Evolutionary conservation across 53 echinoderm and acorn worm genomes (phyloP).

Genomic region (Mesocentrotus franciscanus): DNA sequence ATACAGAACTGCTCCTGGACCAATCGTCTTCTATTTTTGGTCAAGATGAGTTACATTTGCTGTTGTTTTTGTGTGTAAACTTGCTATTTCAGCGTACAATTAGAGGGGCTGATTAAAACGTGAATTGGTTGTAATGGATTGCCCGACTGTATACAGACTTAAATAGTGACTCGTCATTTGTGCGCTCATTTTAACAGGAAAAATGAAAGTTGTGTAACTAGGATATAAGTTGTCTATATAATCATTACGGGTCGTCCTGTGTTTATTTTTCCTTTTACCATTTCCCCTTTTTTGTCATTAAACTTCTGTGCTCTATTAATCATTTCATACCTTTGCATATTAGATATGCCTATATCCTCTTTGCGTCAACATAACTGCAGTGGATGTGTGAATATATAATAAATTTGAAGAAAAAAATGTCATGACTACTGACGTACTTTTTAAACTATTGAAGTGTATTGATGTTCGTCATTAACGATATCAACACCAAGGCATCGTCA

Average conservation of each 20-base stretch:
- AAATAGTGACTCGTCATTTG: background rate
- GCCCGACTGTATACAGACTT: background rate
- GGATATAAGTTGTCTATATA: background rate
- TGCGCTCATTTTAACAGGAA: background rate
- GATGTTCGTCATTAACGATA: background rate
- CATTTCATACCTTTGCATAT: too few species aligned
- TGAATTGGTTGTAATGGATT: background rate
- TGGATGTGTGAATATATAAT: too few species aligned
- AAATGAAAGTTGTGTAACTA: background rate
- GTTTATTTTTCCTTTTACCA: background rate
- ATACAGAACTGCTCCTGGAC: background rate
- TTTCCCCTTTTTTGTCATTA: background rate
- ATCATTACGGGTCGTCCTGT: background rate
- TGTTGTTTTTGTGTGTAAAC: background rate
- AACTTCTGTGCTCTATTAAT: background rate
- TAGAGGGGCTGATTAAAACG: slow-evolving; percentile 32
- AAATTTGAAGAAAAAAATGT: too few species aligned
- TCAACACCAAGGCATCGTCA: background rate
- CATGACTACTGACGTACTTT: too few species aligned
- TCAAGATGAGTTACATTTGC: background rate
- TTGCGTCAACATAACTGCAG: too few species aligned
- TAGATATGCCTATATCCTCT: too few species aligned
- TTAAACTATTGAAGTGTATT: background rate
- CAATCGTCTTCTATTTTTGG: background rate
- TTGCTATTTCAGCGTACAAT: slow-evolving; percentile 25